A percentile compares a stretch with the other conserved stretches of the same genome.
Conservation (phyloP, 1,140 invertebrate species). For the Drosophila grimshawi region DNA sequence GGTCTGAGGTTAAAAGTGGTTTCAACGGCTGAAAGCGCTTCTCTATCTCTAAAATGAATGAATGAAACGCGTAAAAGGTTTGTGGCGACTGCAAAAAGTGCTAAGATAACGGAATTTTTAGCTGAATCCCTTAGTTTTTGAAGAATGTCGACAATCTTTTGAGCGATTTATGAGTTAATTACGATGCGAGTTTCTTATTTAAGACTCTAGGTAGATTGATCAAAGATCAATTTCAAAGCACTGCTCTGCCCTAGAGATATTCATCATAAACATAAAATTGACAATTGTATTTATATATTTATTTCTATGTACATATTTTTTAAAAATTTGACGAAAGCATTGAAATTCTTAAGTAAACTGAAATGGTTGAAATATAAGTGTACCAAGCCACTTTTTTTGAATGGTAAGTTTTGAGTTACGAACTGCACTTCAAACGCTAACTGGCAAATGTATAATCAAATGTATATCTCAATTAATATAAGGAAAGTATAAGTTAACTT, state of each 20-base stretch:
- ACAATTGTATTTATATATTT: too few species aligned
- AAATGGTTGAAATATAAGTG: background rate
- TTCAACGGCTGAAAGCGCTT: conserved; percentile 56
- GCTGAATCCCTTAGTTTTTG: conserved; percentile 66
- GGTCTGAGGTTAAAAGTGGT: conserved; percentile 73
- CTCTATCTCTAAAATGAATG: conserved; percentile 34
- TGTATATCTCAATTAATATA: too few species aligned
- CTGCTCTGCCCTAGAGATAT: too few species aligned
- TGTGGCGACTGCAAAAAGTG: conserved; percentile 23
- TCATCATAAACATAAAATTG: too few species aligned
- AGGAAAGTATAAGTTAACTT: background rate
- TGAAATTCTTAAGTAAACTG: background rate
- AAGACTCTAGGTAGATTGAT: too few species aligned
- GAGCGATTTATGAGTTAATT: conserved; percentile 79
- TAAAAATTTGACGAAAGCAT: background rate
- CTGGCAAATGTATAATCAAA: too few species aligned
- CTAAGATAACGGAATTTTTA: conserved; percentile 57
- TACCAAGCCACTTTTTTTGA: too few species aligned
- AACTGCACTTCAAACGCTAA: too few species aligned
- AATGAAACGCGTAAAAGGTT: conserved; percentile 61
- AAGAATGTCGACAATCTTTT: conserved; percentile 68
- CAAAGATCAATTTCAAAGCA: too few species aligned
- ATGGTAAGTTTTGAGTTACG: too few species aligned
- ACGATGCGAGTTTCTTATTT: conserved; percentile 15
- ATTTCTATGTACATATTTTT: too few species aligned